Evolutionary conservation across 2,113 vertebrate genomes (phyloP).

Genomic region (Callospermophilus lateralis): DNA sequence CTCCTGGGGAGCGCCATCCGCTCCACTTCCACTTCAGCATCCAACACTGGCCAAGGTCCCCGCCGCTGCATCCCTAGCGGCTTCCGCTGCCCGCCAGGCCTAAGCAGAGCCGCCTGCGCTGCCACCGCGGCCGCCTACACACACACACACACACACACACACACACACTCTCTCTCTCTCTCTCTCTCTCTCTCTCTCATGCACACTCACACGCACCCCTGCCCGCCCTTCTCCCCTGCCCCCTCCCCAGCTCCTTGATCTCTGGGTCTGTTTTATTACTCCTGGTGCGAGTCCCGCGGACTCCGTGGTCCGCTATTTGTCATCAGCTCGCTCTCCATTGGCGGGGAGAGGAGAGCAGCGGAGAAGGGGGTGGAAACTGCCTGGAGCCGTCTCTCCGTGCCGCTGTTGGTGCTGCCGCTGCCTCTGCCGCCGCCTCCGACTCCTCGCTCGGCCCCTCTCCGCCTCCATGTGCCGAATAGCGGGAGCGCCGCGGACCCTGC

Average conservation of each 20-base stretch:
- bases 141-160: neutral
- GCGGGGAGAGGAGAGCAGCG: slow-evolving; percentile 77
- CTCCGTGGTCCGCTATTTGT: slow-evolving; percentile 82
- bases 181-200: too few relatives aligned
- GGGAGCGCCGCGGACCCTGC: slow-evolving; percentile 88
- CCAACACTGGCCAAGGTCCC: slow-evolving; percentile 47
- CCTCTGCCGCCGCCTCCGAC: slow-evolving; percentile 81
- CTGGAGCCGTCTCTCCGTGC: slow-evolving; percentile 74
- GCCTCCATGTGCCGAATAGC: slow-evolving; percentile 89
- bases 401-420: slow-evolving; percentile 72
- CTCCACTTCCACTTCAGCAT: slow-evolving; percentile 44
- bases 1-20: slow-evolving; percentile 21
- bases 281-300: slow-evolving; percentile 82
- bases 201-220: neutral
- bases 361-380: slow-evolving; percentile 81
- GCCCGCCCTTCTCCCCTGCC: slow-evolving; percentile 5
- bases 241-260: slow-evolving; percentile 73
- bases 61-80: slow-evolving; percentile 39
- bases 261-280: slow-evolving; percentile 79
- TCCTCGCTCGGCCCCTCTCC: slow-evolving; percentile 83
- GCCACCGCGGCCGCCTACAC: neutral
- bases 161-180: too few relatives aligned
- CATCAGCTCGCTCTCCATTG: slow-evolving; percentile 82
- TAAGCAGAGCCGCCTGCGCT: neutral
- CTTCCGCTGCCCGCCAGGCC: slow-evolving; percentile 36